A percentile compares a stretch with the other conserved stretches of the same genome.
Conservation (phyloP, 2,113 vertebrate genomes). For the Tetrax tetrax region DNA sequence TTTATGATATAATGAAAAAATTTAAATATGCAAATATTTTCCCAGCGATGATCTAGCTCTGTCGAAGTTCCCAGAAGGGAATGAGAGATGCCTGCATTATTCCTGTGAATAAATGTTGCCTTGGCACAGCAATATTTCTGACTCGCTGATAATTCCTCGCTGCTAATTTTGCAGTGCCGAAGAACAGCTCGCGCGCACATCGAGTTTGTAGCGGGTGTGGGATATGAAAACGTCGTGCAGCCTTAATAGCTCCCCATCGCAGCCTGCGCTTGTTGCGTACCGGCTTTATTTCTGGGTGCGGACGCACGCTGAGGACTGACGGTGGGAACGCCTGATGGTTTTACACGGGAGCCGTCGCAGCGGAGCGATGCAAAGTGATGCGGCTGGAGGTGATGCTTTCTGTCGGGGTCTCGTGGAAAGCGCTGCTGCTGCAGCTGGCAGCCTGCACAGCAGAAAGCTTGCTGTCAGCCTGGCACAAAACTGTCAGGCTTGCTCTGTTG, state of each 20-base stretch:
- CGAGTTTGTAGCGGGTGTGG: background rate
- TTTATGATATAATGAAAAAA: background rate
- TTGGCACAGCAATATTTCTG: background rate
- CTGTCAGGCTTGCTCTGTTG: background rate
- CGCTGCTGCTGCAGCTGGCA: background rate
- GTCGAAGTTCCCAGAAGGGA: background rate
- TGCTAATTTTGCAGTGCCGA: background rate
- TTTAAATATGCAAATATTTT: background rate
- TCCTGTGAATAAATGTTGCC: background rate
- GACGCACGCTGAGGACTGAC: background rate
- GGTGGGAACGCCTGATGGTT: background rate
- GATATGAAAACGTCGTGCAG: background rate
- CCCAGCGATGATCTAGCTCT: background rate
- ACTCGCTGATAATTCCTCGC: background rate
- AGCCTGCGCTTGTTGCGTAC: background rate
- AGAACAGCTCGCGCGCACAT: accelerated
- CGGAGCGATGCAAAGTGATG: background rate
- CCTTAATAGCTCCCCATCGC: background rate
- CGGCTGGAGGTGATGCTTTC: background rate
- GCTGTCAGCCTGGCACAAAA: background rate
- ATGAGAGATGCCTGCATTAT: background rate
- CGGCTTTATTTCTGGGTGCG: background rate
- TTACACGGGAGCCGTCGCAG: background rate
- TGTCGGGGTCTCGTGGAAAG: background rate
- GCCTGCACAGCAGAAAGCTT: background rate